Evolutionary conservation across 2,888 invertebrate species (phyloP).

Genomic region (Drosophila putrida): DNA sequence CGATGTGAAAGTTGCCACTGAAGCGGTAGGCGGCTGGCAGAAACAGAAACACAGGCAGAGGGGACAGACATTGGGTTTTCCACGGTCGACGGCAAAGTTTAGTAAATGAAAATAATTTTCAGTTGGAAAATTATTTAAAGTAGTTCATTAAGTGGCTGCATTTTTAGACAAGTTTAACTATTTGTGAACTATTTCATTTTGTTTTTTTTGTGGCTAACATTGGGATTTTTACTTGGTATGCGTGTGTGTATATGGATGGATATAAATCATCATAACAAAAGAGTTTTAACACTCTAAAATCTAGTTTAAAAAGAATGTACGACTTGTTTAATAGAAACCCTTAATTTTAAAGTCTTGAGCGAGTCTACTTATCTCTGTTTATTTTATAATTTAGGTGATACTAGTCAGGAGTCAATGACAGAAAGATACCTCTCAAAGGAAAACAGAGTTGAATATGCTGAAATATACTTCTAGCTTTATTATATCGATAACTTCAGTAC

Average conservation of each 20-base stretch:
- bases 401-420: background rate
- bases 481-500: conserved; percentile 6
- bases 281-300: background rate
- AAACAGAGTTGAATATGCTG: background rate
- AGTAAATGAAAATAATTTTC: conserved; percentile 79
- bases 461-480: background rate
- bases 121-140: conserved; percentile 78
- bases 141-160: conserved; percentile 78
- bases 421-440: background rate
- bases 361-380: background rate
- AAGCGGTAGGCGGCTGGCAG: conserved; percentile 34
- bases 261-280: conserved; percentile 4
- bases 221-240: conserved; percentile 28
- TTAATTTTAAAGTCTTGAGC: background rate
- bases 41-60: background rate
- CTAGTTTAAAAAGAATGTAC: background rate
- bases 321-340: background rate
- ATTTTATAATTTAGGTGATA: background rate
- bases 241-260: background rate
- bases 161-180: conserved; percentile 60
- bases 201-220: conserved; percentile 24
- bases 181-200: conserved; percentile 65
- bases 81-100: conserved; percentile 68
- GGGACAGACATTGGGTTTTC: conserved; percentile 11
- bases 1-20: conserved; percentile 77